A percentile compares a stretch with the other conserved stretches of the same genome.
These are phyloP conservation scores for Catharus bicknelli DNA, from an alignment of 2,113 vertebrate genomes.

Conservation along the genomic window DNA sequence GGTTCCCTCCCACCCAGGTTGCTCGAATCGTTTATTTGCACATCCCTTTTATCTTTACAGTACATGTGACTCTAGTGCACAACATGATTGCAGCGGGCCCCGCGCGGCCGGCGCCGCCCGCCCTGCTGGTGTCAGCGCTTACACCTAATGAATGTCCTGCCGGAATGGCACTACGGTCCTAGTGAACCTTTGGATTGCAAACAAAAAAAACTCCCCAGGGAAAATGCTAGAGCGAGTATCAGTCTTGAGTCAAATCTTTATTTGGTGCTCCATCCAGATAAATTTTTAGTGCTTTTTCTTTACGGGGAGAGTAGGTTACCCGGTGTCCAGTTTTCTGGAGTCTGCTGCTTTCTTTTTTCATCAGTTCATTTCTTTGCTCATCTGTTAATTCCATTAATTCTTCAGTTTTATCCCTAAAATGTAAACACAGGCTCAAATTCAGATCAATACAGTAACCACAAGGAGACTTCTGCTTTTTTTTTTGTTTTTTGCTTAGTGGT, in stretches of 20 bases:
- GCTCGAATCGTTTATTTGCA: conserved; percentile 81
- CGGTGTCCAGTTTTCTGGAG: conserved; percentile 96
- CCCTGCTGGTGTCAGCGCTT: conserved; percentile 83
- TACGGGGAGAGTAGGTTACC: conserved; percentile 96
- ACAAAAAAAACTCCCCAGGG: conserved; percentile 72
- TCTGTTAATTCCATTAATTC: conserved; percentile 92
- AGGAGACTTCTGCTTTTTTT: neutral
- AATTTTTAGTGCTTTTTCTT: conserved; percentile 99
- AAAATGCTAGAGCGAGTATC: conserved; percentile 76
- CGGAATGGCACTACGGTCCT: conserved; percentile 72
- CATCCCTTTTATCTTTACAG: conserved; percentile 98
- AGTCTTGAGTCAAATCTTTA: conserved; percentile 95
- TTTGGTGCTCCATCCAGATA: conserved; percentile 94
- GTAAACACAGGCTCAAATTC: neutral
- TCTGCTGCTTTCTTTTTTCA: conserved; percentile 98
- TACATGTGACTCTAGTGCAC: conserved; percentile 97
- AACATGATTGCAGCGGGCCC: conserved; percentile 85
- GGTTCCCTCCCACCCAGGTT: conserved; percentile 76
- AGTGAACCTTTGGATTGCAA: conserved; percentile 74
- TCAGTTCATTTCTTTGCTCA: conserved; percentile 93
- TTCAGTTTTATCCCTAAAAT: conserved; percentile 89
- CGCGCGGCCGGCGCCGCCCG: conserved; percentile 79
- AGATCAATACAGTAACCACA: neutral
- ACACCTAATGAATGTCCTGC: conserved; percentile 77
- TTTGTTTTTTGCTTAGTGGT: neutral